These are phyloP conservation scores for Parauchenoglanis punctatus DNA, from an alignment of 2,797 vertebrate species.

Conservation along the genomic window DNA sequence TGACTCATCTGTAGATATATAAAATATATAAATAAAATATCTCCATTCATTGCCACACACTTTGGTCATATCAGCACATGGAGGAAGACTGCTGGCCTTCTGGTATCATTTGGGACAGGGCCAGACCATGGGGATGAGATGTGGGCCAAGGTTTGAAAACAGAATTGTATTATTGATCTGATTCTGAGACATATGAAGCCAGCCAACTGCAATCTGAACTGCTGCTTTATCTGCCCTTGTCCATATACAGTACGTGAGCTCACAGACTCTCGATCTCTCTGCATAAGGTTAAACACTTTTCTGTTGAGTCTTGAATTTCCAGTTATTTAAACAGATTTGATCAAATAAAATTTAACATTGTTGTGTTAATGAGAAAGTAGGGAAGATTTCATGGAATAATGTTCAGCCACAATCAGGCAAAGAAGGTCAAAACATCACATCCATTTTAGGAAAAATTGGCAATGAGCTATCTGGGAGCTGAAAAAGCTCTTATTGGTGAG, in stretches of 20 bases:
- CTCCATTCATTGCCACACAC: neutral
- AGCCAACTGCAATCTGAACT: neutral
- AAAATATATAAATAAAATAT: no score
- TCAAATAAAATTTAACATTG: neutral
- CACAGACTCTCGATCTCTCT: neutral
- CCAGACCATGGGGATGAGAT: neutral
- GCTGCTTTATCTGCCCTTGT: neutral
- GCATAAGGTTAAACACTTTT: neutral
- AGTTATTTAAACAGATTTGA: neutral
- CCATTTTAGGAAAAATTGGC: neutral
- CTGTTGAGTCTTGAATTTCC: neutral
- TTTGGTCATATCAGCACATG: neutral
- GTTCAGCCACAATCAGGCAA: neutral
- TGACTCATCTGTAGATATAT: neutral
- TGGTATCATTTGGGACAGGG: neutral
- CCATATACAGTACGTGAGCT: neutral
- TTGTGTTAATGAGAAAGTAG: neutral
- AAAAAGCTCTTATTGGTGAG: neutral
- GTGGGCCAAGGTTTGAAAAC: neutral
- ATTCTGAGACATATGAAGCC: neutral
- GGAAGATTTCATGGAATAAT: neutral
- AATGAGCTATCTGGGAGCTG: neutral
- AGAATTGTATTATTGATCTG: neutral
- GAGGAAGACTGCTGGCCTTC: neutral
- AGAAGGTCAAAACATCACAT: neutral